phyloP scores from a whole-genome alignment of 1,140 invertebrate species.

The Saccostrea echinata region DNA sequence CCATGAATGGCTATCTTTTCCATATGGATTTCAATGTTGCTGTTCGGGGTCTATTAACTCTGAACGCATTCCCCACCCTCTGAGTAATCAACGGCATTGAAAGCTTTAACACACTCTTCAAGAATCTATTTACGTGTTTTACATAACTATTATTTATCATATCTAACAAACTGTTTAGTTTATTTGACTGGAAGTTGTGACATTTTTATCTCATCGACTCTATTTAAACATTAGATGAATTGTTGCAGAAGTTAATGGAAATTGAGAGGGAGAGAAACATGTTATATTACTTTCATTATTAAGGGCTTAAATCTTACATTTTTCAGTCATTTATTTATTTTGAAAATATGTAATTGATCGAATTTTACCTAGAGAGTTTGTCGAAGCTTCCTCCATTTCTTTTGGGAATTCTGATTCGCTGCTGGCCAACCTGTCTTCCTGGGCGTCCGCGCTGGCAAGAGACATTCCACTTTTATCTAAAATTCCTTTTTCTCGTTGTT shows the following conservation, averaged over 20 bases:
- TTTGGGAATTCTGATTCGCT: conserved; percentile 11
- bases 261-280: no score
- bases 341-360: background rate
- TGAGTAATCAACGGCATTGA: no score
- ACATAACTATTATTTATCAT: background rate
- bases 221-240: conserved; percentile 7
- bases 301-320: no score
- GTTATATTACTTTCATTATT: no score
- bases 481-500: conserved; percentile 8
- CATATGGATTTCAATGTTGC: background rate
- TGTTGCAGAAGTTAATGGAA: background rate
- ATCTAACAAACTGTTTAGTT: background rate
- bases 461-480: conserved; percentile 20
- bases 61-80: background rate
- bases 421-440: background rate
- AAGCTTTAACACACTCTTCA: background rate
- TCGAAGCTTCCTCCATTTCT: background rate
- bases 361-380: conserved; percentile 13
- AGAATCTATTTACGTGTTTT: conserved; percentile 13
- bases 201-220: background rate
- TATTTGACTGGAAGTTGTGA: conserved; percentile 20
- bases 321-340: no score
- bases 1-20: conserved; percentile 10
- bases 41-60: background rate
- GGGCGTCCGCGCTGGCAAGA: conserved; percentile 4